These are phyloP conservation scores for Centrocercus urophasianus DNA, from an alignment of 2,113 vertebrate genomes.

Conservation along the genomic window DNA sequence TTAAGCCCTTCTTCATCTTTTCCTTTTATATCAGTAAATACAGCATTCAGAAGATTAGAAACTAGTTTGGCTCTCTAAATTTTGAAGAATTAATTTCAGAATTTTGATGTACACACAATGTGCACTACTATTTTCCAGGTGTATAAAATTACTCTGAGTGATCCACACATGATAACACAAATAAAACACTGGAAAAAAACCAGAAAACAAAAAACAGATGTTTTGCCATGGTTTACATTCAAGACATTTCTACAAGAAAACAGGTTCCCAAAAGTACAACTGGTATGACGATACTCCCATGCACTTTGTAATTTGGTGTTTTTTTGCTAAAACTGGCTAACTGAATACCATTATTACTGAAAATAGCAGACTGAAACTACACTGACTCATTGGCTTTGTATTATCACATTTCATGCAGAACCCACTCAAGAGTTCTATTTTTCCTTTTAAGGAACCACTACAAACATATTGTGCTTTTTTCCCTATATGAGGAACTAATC, in stretches of 20 bases:
- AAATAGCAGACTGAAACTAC: constrained; percentile 52
- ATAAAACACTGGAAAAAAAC: not conserved
- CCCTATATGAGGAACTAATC: not conserved
- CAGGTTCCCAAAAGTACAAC: constrained; percentile 47
- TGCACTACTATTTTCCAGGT: not conserved
- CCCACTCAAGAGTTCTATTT: not conserved
- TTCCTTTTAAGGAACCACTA: constrained; percentile 7
- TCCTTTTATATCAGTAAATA: not conserved
- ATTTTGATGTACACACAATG: not conserved
- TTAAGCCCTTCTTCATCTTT: not conserved
- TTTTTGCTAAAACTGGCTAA: constrained; percentile 61
- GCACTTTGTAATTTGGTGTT: constrained; percentile 61
- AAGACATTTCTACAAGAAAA: not conserved
- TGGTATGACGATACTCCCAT: not conserved
- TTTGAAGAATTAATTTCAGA: not conserved
- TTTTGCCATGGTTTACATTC: not conserved
- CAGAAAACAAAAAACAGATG: not conserved
- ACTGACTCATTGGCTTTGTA: constrained; percentile 11
- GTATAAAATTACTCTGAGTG: not conserved
- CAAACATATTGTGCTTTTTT: not conserved
- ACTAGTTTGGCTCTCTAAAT: not conserved
- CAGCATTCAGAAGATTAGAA: not conserved
- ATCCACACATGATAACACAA: not conserved
- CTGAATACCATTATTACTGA: constrained; percentile 55
- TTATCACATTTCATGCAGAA: constrained; percentile 2